These are phyloP conservation scores for Spongilla lacustris DNA, from an alignment of 37 sponge, comb jelly and placozoan genomes.

Conservation along the genomic window DNA sequence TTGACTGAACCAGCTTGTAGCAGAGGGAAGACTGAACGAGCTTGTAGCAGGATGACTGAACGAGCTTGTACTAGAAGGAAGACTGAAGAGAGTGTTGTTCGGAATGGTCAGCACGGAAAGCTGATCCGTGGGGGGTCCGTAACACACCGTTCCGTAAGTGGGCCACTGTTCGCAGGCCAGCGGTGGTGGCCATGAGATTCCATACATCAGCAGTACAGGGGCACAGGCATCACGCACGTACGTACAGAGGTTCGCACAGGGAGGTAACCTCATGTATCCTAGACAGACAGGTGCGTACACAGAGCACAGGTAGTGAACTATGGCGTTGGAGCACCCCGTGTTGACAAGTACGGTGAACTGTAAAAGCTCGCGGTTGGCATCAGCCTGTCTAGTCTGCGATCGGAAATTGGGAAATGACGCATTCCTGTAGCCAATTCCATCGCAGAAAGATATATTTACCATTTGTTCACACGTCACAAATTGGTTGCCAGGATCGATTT, in stretches of 20 bases:
- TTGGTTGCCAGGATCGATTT: not conserved
- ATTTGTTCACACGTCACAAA: slow-evolving; percentile 29
- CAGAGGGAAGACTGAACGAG: no score
- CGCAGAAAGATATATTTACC: slow-evolving; percentile 22
- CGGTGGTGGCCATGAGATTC: slow-evolving; percentile 55
- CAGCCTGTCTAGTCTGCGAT: slow-evolving; percentile 22
- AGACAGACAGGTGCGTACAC: slow-evolving; percentile 74
- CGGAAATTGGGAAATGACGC: slow-evolving; percentile 65
- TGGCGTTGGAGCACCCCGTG: slow-evolving; percentile 63
- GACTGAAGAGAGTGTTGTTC: not conserved
- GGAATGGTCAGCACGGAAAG: not conserved
- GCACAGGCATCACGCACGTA: slow-evolving; percentile 61
- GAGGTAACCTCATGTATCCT: not conserved
- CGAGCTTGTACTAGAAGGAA: no score
- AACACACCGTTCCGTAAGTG: not conserved
- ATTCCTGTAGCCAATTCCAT: slow-evolving; percentile 12
- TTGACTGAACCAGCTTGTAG: no score
- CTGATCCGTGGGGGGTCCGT: not conserved
- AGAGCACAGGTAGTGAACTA: slow-evolving; percentile 74
- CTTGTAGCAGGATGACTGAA: no score
- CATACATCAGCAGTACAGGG: not conserved
- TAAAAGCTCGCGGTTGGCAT: slow-evolving; percentile 39
- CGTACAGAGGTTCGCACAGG: slow-evolving; percentile 65
- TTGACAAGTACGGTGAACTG: slow-evolving; percentile 42
- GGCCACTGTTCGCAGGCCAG: slow-evolving; percentile 65